Base-by-base conservation (phyloP, 2,113 vertebrate genomes). In the Oreotragus oreotragus region DNA sequence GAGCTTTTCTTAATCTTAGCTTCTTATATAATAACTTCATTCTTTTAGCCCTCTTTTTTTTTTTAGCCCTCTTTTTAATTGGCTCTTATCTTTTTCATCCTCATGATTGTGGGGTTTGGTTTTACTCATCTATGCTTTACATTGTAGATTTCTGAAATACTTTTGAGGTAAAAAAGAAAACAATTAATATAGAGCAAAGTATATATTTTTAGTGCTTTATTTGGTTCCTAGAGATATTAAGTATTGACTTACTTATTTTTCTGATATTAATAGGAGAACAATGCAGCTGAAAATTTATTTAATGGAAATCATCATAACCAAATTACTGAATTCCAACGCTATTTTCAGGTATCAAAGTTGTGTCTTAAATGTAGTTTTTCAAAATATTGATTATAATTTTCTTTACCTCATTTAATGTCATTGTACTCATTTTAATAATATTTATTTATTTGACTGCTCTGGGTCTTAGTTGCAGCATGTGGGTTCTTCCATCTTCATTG, bases 331-430 rank as follows among this genome's bases (percentile, higher is more conserved):
- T 97, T 99, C 51, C 97, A 99, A 58, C 97, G 94, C 53, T 99
- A 98, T 94, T 99, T 98, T 83, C 98, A 99, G 98, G 99, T 99
- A 99, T 43, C 58, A 87, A 39, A 92, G 57, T 91, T 94, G 28
- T 88, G 9, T 70, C 27, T 66, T 62, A 84, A 94, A 88, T 88
- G 3, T 14, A 81, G 92, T 79, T 1, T 96, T 62, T 39, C 43
- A 88, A 30, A 96, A 94, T 81, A 66, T 0, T 85, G 76, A 88
- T 39, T 57, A 66, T 64, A 89, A 19, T 39, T 90, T 96, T 88
- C 17, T 87, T 88, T 86, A 43, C 49, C 7, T 92, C 66, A 85
- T 94, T 80, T 84, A 90, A 64, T 94, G 6, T 57, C 49, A 88
- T 70, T 90, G 12, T 83, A 66, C 19, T 39, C 66, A 73, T 73